Evolutionary conservation across 2,888 invertebrate species (phyloP).

Genomic region (Stenodema calcarata): DNA sequence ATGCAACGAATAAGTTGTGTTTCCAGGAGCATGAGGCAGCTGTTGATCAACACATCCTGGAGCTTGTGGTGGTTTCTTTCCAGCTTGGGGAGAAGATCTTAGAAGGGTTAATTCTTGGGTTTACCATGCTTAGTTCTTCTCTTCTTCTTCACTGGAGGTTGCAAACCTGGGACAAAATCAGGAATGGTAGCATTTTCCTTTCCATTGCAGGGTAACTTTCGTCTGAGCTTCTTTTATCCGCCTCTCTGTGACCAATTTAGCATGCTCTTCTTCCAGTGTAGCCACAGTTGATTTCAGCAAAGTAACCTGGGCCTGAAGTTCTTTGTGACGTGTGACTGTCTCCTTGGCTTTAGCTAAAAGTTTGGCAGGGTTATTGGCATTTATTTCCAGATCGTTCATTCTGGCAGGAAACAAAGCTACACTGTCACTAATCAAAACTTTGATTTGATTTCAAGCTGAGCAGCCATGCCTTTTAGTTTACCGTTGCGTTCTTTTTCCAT

Average conservation of each 20-base stretch:
- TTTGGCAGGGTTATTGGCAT: slow-evolving; percentile 84
- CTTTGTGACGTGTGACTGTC: slow-evolving; percentile 91
- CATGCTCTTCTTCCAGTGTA: too few relatives aligned
- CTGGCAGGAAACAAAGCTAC: slow-evolving; percentile 85
- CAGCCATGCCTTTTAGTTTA: slow-evolving; percentile 80
- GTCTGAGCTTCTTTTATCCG: slow-evolving; percentile 62
- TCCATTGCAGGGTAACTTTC: slow-evolving; percentile 65
- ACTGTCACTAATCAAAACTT: slow-evolving; percentile 89
- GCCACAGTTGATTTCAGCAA: slow-evolving; percentile 87
- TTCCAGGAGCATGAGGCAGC: too few relatives aligned
- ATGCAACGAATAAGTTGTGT: too few relatives aligned
- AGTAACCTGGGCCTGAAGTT: slow-evolving; percentile 86
- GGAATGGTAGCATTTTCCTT: slow-evolving; percentile 56
- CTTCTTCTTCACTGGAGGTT: slow-evolving; percentile 55
- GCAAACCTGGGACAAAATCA: slow-evolving; percentile 38
- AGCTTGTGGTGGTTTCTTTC: too few relatives aligned
- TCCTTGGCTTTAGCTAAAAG: slow-evolving; percentile 86
- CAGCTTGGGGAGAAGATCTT: too few relatives aligned
- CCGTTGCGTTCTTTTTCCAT: slow-evolving; percentile 85
- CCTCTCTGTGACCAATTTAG: too few relatives aligned
- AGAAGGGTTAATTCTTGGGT: too few relatives aligned
- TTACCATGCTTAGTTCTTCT: slow-evolving; percentile 71
- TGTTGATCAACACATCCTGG: too few relatives aligned
- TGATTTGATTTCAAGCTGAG: slow-evolving; percentile 94
- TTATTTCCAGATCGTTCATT: slow-evolving; percentile 90